These are phyloP conservation scores for Nomada lathburiana DNA, from an alignment of 2,888 invertebrate species.

Conservation along the genomic window DNA sequence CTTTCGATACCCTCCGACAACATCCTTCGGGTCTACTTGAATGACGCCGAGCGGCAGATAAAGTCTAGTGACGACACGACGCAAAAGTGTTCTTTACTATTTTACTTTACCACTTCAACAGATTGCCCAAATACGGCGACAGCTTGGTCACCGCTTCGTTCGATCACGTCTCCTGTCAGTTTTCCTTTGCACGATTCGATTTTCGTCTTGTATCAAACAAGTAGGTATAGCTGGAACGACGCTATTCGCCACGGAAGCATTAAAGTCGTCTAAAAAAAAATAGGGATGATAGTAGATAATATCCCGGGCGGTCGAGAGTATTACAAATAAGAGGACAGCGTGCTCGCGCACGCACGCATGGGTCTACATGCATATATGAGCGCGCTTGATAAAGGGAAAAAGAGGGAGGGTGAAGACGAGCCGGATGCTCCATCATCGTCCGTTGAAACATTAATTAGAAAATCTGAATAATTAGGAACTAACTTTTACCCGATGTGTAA, in stretches of 20 bases:
- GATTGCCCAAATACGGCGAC: neutral
- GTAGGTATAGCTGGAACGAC: no score
- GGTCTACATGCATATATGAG: slow-evolving; percentile 15
- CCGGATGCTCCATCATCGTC: slow-evolving; percentile 79
- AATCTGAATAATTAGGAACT: slow-evolving; percentile 84
- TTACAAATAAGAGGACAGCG: slow-evolving; percentile 45
- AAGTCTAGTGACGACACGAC: slow-evolving; percentile 32
- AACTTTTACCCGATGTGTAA: slow-evolving; percentile 79
- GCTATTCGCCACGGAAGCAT: slow-evolving; percentile 12
- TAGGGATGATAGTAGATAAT: slow-evolving; percentile 27
- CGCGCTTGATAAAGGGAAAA: slow-evolving; percentile 68
- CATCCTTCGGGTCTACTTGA: slow-evolving; percentile 33
- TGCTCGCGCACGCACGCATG: slow-evolving; percentile 9
- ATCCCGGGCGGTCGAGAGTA: slow-evolving; percentile 38
- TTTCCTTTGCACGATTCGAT: neutral
- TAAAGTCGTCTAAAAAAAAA: slow-evolving; percentile 10
- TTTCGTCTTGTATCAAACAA: neutral
- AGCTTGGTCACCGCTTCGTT: no score
- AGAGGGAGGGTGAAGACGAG: slow-evolving; percentile 68
- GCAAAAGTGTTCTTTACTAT: slow-evolving; percentile 29
- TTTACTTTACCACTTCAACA: no score
- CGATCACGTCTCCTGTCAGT: no score
- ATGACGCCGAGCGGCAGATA: slow-evolving; percentile 51
- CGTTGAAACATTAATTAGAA: slow-evolving; percentile 83
- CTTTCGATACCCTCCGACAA: slow-evolving; percentile 38